Evolutionary conservation across 2,113 vertebrate genomes (phyloP).

Genomic region (Sapajus apella): DNA sequence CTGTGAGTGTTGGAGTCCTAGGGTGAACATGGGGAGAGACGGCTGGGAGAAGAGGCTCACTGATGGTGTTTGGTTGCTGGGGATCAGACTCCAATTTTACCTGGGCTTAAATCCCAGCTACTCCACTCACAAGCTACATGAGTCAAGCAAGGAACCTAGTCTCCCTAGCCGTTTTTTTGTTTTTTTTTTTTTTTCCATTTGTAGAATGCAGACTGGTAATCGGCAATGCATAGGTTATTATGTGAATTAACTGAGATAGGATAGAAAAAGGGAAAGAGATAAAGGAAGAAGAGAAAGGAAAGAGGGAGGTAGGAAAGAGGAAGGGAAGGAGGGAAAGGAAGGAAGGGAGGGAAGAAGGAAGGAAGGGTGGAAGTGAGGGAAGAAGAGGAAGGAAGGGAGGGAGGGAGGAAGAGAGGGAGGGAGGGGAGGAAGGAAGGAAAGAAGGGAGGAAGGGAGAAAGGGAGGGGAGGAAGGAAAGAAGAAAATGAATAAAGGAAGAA

Average conservation of each 20-base stretch:
- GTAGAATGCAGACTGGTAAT: neutral
- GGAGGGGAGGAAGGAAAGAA: too few species aligned
- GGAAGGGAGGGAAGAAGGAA: fast-evolving
- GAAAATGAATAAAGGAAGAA: too few species aligned
- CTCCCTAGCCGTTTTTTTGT: neutral
- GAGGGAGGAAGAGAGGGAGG: fast-evolving
- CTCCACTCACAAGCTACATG: fast-evolving
- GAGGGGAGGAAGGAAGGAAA: fast-evolving
- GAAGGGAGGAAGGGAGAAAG: too few species aligned
- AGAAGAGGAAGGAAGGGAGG: fast-evolving
- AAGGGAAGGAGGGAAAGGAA: fast-evolving
- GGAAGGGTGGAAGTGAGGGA: fast-evolving
- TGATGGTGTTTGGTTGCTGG: too few species aligned
- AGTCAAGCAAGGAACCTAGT: neutral
- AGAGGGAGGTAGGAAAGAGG: too few species aligned
- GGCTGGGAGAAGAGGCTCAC: neutral
- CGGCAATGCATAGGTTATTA: neutral
- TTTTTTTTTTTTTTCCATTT: neutral
- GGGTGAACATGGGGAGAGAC: neutral
- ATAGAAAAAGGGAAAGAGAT: too few species aligned
- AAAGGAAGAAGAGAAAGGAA: neutral
- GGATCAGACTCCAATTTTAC: neutral
- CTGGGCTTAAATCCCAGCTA: neutral
- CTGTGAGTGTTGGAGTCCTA: neutral
- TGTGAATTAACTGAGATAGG: neutral